These are phyloP conservation scores for Drosophila kuntzei DNA, from an alignment of 2,888 invertebrate genomes.

Conservation along the genomic window DNA sequence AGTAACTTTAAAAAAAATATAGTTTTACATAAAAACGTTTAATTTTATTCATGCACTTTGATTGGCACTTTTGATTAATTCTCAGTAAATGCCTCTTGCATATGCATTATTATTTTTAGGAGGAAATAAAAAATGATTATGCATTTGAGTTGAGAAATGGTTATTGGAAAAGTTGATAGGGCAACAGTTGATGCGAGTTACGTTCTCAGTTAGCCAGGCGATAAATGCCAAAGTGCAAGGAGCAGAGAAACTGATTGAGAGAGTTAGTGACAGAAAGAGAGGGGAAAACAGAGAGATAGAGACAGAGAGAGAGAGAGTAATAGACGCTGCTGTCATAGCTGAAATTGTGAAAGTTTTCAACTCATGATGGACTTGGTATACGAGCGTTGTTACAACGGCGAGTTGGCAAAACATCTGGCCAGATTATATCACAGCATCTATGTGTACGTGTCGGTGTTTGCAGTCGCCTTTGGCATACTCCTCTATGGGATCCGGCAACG, in stretches of 20 bases:
- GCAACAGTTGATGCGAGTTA: conserved; percentile 16
- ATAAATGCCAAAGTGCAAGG: conserved; percentile 12
- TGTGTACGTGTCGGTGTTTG: conserved; percentile 15
- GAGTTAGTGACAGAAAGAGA: background rate
- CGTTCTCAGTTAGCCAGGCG: conserved; percentile 9
- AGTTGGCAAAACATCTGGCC: conserved; percentile 17
- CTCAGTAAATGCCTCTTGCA: background rate
- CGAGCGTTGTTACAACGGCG: background rate
- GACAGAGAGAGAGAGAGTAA: background rate
- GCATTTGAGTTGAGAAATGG: conserved; percentile 15
- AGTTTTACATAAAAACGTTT: background rate
- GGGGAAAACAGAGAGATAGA: background rate
- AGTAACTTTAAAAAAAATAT: background rate
- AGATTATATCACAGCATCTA: conserved; percentile 31
- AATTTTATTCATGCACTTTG: conserved; percentile 3
- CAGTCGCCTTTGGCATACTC: background rate
- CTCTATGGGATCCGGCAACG: conserved; percentile 13
- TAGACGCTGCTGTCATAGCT: conserved; percentile 7
- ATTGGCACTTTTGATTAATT: conserved; percentile 6
- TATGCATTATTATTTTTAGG: conserved; percentile 2
- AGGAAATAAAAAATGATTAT: conserved; percentile 17
- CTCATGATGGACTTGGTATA: conserved; percentile 19
- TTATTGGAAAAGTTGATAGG: conserved; percentile 19
- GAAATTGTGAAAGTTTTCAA: conserved; percentile 29
- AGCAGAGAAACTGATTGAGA: background rate